Percentiles rank a stretch among this genome's conserved stretches.
Evolutionary conservation across 2,888 invertebrate genomes (phyloP).

Genomic region (Cephus pulcher): DNA sequence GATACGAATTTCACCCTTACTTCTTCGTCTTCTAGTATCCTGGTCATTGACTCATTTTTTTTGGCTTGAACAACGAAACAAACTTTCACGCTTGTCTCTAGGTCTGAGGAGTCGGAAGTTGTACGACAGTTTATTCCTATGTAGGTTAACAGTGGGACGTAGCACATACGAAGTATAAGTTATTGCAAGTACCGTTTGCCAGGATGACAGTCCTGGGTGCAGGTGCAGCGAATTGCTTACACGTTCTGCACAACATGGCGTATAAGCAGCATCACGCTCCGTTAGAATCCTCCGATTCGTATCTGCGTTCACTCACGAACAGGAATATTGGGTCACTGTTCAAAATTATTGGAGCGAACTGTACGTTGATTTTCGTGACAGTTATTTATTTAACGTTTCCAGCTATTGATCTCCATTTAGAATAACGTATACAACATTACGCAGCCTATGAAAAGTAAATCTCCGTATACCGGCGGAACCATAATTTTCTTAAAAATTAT

Average conservation of each 20-base stretch:
- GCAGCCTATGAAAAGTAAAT: background rate
- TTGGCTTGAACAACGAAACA: background rate
- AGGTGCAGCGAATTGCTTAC: conserved; percentile 46
- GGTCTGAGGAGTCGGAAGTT: conserved; percentile 30
- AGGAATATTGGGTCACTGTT: background rate
- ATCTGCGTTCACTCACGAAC: background rate
- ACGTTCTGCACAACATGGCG: conserved; percentile 19
- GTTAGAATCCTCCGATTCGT: background rate
- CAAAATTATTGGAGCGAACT: background rate
- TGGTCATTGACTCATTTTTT: background rate
- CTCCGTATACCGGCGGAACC: background rate
- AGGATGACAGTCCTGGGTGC: conserved; percentile 41
- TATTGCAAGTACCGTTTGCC: conserved; percentile 39
- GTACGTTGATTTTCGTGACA: background rate
- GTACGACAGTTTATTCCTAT: conserved; percentile 16
- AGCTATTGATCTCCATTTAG: background rate
- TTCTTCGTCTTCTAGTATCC: background rate
- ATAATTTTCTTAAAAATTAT: background rate
- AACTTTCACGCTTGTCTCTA: conserved; percentile 16
- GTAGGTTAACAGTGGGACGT: conserved; percentile 37
- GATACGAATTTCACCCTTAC: background rate
- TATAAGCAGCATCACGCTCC: background rate
- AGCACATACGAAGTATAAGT: conserved; percentile 19
- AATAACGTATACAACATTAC: background rate
- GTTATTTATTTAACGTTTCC: background rate